These are phyloP conservation scores for Sebastes hubbsi DNA, from an alignment of 2,797 vertebrate species.

Conservation along the genomic window DNA sequence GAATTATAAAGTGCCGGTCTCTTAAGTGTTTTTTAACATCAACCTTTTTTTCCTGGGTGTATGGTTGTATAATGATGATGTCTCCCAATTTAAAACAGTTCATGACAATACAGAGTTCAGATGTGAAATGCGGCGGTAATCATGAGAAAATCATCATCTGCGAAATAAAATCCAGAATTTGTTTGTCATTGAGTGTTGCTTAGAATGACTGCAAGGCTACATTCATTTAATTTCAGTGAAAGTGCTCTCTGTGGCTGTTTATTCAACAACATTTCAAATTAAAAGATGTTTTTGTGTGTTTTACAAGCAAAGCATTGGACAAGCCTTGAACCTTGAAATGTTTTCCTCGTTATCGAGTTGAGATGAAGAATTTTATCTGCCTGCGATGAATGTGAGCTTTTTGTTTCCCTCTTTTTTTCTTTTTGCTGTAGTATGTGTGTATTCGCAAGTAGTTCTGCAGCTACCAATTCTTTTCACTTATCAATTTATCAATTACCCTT, in stretches of 20 bases:
- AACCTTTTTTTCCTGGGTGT: background rate
- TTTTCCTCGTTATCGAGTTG: background rate
- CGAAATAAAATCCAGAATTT: background rate
- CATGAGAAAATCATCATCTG: background rate
- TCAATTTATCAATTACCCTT: background rate
- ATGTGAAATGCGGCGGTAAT: background rate
- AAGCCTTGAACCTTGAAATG: slow-evolving; percentile 14
- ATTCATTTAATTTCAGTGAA: background rate
- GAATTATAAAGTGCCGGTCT: background rate
- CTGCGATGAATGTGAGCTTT: background rate
- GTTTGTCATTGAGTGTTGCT: background rate
- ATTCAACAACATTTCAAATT: slow-evolving; percentile 9
- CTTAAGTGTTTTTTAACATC: background rate
- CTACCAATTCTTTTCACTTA: background rate
- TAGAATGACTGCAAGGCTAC: slow-evolving; percentile 2
- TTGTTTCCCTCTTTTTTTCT: background rate
- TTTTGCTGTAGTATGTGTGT: background rate
- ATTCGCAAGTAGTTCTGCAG: background rate
- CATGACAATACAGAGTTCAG: background rate
- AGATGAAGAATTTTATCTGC: background rate
- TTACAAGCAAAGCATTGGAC: background rate
- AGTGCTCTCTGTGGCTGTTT: background rate
- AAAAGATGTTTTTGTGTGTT: slow-evolving; percentile 7
- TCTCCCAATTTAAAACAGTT: background rate
- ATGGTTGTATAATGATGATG: background rate